A percentile compares a stretch with the other conserved stretches of the same genome.
These are phyloP conservation scores for Ormyrus rosae DNA, from an alignment of 2,888 invertebrate genomes.

Conservation along the genomic window DNA sequence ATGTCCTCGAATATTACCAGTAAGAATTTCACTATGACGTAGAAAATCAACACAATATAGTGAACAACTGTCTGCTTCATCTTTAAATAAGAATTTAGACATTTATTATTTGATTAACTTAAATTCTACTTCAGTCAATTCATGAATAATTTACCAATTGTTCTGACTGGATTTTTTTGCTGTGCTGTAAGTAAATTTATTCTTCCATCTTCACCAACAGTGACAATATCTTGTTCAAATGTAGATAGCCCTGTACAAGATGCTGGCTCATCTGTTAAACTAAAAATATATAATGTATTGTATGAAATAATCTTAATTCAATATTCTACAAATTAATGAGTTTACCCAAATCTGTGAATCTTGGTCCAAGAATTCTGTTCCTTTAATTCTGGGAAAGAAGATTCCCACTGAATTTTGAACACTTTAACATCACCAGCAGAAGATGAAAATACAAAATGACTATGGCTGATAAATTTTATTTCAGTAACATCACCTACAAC, in stretches of 20 bases:
- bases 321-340: constrained; percentile 46
- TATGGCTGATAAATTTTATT: constrained; percentile 84
- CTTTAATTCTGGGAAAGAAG: constrained; percentile 78
- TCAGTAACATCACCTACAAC: constrained; percentile 89
- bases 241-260: constrained; percentile 87
- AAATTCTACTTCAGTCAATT: not conserved
- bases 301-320: not conserved
- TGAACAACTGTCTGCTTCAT: constrained; percentile 88
- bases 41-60: constrained; percentile 87
- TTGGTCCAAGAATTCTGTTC: constrained; percentile 81
- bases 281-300: constrained; percentile 57
- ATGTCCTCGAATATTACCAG: constrained; percentile 91
- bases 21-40: constrained; percentile 85
- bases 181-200: constrained; percentile 79
- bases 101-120: not conserved
- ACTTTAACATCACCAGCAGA: constrained; percentile 83
- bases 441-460: constrained; percentile 80
- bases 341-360: constrained; percentile 81
- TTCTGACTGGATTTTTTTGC: constrained; percentile 76
- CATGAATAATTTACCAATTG: constrained; percentile 75
- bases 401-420: constrained; percentile 80
- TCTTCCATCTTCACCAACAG: constrained; percentile 90
- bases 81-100: constrained; percentile 69
- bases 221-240: constrained; percentile 87
- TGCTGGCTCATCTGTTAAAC: constrained; percentile 75